These are phyloP conservation scores for Cyclopterus lumpus DNA, from an alignment of 2,797 vertebrate species.

Conservation along the genomic window DNA sequence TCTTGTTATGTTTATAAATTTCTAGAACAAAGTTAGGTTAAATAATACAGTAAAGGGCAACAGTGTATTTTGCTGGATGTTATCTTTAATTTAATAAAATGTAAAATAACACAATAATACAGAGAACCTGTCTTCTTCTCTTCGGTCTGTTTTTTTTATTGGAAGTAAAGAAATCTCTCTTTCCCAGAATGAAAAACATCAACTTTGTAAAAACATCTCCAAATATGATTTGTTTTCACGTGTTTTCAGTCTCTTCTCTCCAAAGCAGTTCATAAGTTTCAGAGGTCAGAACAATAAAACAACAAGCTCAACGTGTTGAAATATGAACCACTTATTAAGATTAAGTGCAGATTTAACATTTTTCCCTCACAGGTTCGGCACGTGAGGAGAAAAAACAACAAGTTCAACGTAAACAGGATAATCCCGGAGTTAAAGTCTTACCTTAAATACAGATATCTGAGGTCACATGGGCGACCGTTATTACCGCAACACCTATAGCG, in stretches of 20 bases:
- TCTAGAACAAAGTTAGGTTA: no score
- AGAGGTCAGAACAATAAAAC: background rate
- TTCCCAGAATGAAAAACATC: background rate
- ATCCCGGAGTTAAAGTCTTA: conserved; percentile 72
- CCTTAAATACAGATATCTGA: conserved; percentile 46
- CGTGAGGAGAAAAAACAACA: conserved; percentile 43
- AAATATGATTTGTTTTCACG: background rate
- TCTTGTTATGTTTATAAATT: no score
- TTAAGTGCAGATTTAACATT: background rate
- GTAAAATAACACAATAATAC: no score
- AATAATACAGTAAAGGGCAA: no score
- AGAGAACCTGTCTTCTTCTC: no score
- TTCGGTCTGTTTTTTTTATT: no score
- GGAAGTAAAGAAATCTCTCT: no score
- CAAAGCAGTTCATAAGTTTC: background rate
- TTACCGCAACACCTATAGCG: conserved; percentile 26
- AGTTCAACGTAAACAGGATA: conserved; percentile 64
- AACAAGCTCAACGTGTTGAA: background rate
- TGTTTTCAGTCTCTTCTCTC: no score
- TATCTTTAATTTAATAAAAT: no score
- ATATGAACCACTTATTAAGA: background rate
- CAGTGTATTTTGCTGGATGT: no score
- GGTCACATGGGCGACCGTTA: conserved; percentile 63
- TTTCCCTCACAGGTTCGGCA: conserved; percentile 46
- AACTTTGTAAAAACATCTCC: background rate